Percentiles rank a stretch among this genome's conserved stretches.
phyloP scores from a whole-genome alignment of 2,797 vertebrate species.

The Astyanax mexicanus region DNA sequence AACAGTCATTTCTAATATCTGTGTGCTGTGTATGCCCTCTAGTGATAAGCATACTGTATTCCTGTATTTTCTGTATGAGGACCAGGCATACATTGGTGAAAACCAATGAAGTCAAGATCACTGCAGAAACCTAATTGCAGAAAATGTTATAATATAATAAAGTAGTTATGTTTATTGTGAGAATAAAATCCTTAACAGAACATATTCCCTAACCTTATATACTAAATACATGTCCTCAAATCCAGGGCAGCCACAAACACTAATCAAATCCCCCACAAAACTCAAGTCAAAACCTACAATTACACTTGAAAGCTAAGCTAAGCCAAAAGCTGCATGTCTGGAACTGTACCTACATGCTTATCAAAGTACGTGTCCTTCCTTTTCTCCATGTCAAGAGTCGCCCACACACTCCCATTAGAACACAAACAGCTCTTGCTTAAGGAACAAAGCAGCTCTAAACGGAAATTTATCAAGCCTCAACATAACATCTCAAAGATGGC shows the following conservation, averaged over 20 bases:
- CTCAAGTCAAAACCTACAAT: not conserved
- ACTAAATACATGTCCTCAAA: not conserved
- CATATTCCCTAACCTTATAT: too few species aligned
- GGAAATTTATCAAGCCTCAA: not conserved
- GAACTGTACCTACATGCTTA: constrained; percentile 34
- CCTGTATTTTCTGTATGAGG: too few species aligned
- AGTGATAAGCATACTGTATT: too few species aligned
- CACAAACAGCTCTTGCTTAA: constrained; percentile 44
- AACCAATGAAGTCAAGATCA: too few species aligned
- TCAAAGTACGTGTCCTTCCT: not conserved
- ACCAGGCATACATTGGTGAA: too few species aligned
- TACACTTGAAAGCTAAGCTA: constrained; percentile 13
- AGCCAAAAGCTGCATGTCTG: constrained; percentile 36
- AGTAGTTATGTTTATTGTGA: too few species aligned
- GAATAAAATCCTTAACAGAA: too few species aligned
- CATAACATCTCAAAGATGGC: not conserved
- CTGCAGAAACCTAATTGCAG: too few species aligned
- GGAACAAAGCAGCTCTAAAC: too few species aligned
- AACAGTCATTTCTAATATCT: not conserved
- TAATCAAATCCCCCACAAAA: not conserved
- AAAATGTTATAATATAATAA: too few species aligned
- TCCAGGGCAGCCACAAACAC: not conserved
- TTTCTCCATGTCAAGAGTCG: not conserved
- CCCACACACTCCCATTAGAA: constrained; percentile 23
- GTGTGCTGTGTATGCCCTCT: constrained; percentile 30